Base-by-base conservation (phyloP, 1,140 invertebrate genomes). In the Brachionus sp. region DNA sequence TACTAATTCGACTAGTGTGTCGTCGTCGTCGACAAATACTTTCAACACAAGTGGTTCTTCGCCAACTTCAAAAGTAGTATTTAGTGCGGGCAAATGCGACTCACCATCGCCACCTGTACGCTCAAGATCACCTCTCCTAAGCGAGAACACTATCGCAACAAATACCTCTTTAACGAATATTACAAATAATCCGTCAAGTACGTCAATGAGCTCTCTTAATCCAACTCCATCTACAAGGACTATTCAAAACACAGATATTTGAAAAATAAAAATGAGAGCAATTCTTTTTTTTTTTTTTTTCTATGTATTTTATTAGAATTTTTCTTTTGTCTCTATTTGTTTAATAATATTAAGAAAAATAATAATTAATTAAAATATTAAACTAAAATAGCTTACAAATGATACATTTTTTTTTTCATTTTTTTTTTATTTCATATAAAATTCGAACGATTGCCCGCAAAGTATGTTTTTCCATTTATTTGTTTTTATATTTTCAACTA, bases 231-330 rank as follows among this genome's bases (percentile, higher is more conserved):
- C 62, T 3, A 66, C 62, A 13, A 75, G 44, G 44, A 25, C 70
- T 46, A 75, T 75, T 35, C 70, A 75, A 75, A 75, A 75, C 44
- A 75, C 70, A 75, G 70, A 75, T 75, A 75, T 75, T 19, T 75
- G 25, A 46, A 66, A 19, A 42, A 10, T 42, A 42, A 42, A 29
- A 29, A 29, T 29, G 50, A 25, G 50, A 19, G 50, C 6, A 57
- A 39, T 42, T 19, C 19, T 57, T n/a, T 57, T 57, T 57, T 1
- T 19, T 53, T 53, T 53, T 53, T 46, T 57, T 23, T 57, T 57
- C 19, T 3, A 10, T 42, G 39, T 42, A 42, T 42, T 42, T 13
- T 42, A 39, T 39, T 39, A 29, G 3, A 29, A 29, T 42, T 42
- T 42, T 42, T 42, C 12, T 42, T 3, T 42, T 42, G 29, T 29